Evolutionary conservation across 2,888 invertebrate genomes (phyloP).

Genomic region (Cephus runcator): DNA sequence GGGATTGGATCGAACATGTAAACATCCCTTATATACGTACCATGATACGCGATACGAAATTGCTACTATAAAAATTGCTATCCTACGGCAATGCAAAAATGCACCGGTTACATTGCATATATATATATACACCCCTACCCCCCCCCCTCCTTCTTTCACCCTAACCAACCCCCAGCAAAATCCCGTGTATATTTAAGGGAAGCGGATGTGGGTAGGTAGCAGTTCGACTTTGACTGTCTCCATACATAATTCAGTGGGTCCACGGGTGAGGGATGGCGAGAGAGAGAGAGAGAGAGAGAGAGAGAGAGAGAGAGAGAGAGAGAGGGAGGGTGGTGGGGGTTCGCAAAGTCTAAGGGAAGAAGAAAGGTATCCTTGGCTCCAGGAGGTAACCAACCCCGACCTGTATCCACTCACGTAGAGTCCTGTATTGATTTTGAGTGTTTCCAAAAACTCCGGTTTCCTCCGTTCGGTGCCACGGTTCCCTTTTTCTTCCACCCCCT

Average conservation of each 20-base stretch:
- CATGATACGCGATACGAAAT: not conserved
- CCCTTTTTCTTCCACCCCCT: not conserved
- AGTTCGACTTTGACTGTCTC: constrained; percentile 15
- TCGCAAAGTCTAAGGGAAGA: not conserved
- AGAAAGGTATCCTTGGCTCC: not conserved
- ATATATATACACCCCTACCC: not conserved
- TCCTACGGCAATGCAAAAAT: not conserved
- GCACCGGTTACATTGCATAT: not conserved
- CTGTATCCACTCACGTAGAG: constrained; percentile 20
- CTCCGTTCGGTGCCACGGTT: not conserved
- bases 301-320: not conserved
- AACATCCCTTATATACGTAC: not conserved
- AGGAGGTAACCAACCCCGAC: constrained; percentile 5
- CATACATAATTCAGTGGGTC: constrained; percentile 19
- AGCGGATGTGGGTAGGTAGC: not conserved
- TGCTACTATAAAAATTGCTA: not conserved
- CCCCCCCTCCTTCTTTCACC: not conserved
- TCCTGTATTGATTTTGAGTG: constrained; percentile 23
- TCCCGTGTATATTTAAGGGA: not conserved
- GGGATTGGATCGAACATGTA: not conserved
- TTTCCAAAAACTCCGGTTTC: constrained; percentile 11
- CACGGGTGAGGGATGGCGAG: not conserved
- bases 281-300: no score
- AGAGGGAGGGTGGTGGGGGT: not conserved
- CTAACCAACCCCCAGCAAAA: not conserved